Evolutionary conservation across 1,140 invertebrate species (phyloP), one percentile per base, ranked within the genome.

Genomic region (Scaptomyza pallida): DNA sequence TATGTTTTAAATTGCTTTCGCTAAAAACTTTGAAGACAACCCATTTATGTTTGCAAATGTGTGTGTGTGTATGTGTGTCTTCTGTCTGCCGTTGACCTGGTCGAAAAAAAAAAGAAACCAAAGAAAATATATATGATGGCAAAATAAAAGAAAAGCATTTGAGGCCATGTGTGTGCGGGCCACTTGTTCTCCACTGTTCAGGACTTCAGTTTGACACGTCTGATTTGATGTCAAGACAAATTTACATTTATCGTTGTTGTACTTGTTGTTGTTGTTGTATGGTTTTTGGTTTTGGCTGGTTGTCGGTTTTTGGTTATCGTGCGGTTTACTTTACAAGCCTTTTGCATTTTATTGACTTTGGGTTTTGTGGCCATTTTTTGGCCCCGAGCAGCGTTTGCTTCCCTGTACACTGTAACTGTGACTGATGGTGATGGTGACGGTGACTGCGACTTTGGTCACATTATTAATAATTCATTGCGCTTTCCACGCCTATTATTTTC

Each of bases 391-490:
- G 13, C 21, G 72, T 30, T 45, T 26, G 26, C 45, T 9, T n/a
- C 19, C 19, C 12, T 13, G 13, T 17, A 44, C n/a, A n/a, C 17
- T 41, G 17, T 60, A 17, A 2, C 12, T 44, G 12, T 30, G 8
- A 23, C 17, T 50, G 15, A 33, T 50, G 13, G n/a, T n/a, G n/a
- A n/a, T n/a, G n/a, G n/a, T n/a, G n/a, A n/a, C n/a, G n/a, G n/a
- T n/a, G n/a, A n/a, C 44, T 62, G 57, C 33, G 19, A 26, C 35
- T 61, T 50, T 19, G 59, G 16, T 37, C 41, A 54, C 26, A 44
- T 75, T 78, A 79, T 83, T 80, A 83, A 85, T 83, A 85, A 83
- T 85, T 83, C 80, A 85, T 83, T 76, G 80, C 63, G 63, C 72
- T 79, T 85, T 85, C 80, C 72, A 75, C 80, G 80, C 76, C 75